Base-by-base conservation (phyloP, 1,140 invertebrate genomes). In the Bombus superbus region DNA sequence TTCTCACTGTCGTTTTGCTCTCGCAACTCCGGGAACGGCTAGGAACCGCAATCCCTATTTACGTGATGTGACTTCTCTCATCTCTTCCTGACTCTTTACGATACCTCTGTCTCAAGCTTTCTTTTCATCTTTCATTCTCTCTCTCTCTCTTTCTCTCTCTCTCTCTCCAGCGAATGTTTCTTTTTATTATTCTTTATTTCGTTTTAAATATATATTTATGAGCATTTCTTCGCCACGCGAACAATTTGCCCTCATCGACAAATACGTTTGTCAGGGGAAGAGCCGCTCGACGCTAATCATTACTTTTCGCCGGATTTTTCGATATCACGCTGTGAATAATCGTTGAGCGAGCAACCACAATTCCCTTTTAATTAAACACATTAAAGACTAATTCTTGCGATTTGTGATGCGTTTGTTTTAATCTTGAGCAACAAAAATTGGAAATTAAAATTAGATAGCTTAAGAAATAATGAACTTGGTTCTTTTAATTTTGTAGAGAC, bases 21-120 rank as follows among this genome's bases (percentile, higher is more conserved):
- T 87, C 76, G 75, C 38, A 74, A 86, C 62, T 74, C 76, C n/a
- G 86, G 83, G 47, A 68, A 83, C 79, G 69, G 82, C 66, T 86
- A 72, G 68, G 66, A 84, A 80, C 73, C 75, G 38, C 53, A 40
- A 47, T 59, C 68, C 83, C 76, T 69, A 83, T 76, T 44, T n/a
- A 82, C 57, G n/a, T 35, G 42, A 53, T 53, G 42, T 40, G 42
- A 68, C 35, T 28, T 78, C 74, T n/a, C 6, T 69, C 59, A 32
- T 68, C 22, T 64, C n/a, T 38, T 35, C 62, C 13, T 42, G 3
- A 6, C 59, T 9, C 62, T 38, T 11, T 28, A 28, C 28, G 5
- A 2, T 32, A 64, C 2, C 25, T 57, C 18, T 81, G 6, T 35
- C 42, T 69, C 38, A 32, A 28, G 47, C 35, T 69, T 32, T 53